Evolutionary conservation across 1,140 invertebrate genomes (phyloP), one percentile per base, ranked within the genome.

Genomic region (Drosophila neocordata): DNA sequence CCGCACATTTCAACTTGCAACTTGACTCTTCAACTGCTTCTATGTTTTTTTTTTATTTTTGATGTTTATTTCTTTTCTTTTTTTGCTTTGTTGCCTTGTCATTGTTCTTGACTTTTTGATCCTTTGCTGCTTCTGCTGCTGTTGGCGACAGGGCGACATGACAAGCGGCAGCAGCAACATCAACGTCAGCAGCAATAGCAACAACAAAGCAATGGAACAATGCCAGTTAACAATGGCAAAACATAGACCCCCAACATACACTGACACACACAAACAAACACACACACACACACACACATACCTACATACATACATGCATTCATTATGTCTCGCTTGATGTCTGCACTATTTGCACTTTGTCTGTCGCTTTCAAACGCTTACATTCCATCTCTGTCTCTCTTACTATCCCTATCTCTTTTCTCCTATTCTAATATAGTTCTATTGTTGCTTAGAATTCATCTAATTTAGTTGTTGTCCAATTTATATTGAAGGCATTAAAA

Each of bases 51-150:
- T 69, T 65, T 69, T 65, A 41, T 20, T 56, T 61, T 59, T 67
- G 61, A 52, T 58, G 73, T 61, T 65, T 68, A 34, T 57, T 64
- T 38, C 73, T 44, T 63, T 72, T 78, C 67, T 65, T 61, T 59
- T 59, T 51, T 69, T 66, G 77, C 67, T 69, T 65, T 75, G 70
- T 77, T 65, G 41, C 38, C 53, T 75, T 76, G 75, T 88, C 83
- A 87, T 88, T 87, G 82, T 87, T 88, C 79, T 87, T 87, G 82
- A 87, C 83, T 87, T 76, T 48, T 88, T 87, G 83, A 87, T 88
- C 83, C 73, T 60, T 58, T 22, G 22, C 24, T 48, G 69, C 20
- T 57, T 61, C 38, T 31, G 27, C 13, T 57, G 58, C 34, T 83
- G 81, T 66, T 78, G 85, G 81, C 81, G 81, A 84, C 80, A 85